phyloP scores from a whole-genome alignment of 1,140 invertebrate genomes.

The Micrasema longulum region DNA sequence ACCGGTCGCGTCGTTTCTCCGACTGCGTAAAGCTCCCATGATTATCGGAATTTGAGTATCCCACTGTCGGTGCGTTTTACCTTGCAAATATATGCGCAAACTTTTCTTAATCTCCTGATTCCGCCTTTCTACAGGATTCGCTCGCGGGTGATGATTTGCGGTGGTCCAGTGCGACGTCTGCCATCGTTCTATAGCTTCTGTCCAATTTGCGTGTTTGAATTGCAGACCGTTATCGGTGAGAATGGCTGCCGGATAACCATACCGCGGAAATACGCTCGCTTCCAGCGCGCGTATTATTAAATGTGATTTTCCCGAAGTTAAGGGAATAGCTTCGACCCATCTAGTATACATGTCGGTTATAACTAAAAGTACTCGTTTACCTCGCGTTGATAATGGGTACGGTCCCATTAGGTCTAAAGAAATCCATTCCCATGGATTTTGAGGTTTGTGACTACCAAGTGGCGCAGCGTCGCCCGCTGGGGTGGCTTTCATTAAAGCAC shows the following conservation, averaged over 20 bases:
- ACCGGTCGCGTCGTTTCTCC: constrained; percentile 15
- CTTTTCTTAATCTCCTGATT: constrained; percentile 32
- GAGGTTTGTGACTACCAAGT: neutral
- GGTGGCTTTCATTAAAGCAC: neutral
- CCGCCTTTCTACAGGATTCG: constrained; percentile 2
- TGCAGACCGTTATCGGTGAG: constrained; percentile 19
- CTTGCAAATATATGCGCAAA: neutral
- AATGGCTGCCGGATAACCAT: constrained; percentile 4
- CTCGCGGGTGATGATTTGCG: constrained; percentile 6
- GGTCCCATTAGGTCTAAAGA: constrained; percentile 19
- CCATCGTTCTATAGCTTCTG: neutral
- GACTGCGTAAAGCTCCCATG: neutral
- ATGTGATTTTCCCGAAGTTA: neutral
- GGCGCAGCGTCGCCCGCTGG: neutral
- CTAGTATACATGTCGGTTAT: constrained; percentile 18
- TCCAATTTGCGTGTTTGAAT: constrained; percentile 2
- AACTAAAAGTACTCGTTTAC: constrained; percentile 8
- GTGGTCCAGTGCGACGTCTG: constrained; percentile 22
- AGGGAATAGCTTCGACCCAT: constrained; percentile 34
- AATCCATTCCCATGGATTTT: neutral
- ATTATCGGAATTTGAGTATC: neutral
- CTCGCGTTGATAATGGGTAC: neutral
- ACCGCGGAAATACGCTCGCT: constrained; percentile 3
- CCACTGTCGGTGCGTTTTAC: neutral
- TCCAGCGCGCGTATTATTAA: neutral